Percentiles rank a stretch among this genome's conserved stretches.
Evolutionary conservation across 2,888 invertebrate species (phyloP).

Genomic region (Macrophya alboannulata): DNA sequence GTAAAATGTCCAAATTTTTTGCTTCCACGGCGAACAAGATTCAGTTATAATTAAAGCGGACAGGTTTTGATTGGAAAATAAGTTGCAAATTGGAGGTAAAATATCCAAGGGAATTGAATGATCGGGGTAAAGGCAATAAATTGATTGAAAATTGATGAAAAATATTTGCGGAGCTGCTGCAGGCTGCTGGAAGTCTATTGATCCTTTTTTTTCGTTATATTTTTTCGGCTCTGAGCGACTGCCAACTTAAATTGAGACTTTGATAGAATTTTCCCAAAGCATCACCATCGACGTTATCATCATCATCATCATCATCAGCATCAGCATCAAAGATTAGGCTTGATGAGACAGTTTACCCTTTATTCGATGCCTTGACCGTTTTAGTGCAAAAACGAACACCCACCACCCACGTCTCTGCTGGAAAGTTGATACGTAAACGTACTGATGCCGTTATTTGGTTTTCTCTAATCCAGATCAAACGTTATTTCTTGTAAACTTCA

Average conservation of each 20-base stretch:
- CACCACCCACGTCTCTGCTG: background rate
- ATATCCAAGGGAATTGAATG: conserved; percentile 1
- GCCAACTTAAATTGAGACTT: background rate
- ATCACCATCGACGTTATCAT: conserved; percentile 30
- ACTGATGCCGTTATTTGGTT: background rate
- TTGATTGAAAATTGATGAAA: conserved; percentile 21
- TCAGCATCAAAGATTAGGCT: background rate
- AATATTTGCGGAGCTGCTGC: background rate
- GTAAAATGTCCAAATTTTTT: background rate
- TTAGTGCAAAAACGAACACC: conserved; percentile 1
- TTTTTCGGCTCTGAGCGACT: background rate
- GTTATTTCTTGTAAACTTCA: background rate
- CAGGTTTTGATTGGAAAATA: background rate
- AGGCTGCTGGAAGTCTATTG: background rate
- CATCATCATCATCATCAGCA: conserved; percentile 37
- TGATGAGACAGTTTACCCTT: conserved; percentile 15
- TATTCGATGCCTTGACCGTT: background rate
- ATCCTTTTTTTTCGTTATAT: background rate
- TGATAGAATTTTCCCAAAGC: background rate
- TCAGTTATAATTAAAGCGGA: background rate
- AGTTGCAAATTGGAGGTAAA: background rate
- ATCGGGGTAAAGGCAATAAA: background rate
- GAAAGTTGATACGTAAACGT: background rate
- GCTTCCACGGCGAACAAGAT: background rate
- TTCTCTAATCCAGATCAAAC: conserved; percentile 3